Evolutionary conservation across 2,797 vertebrate species (phyloP), one percentile per base, ranked within the genome.

Genomic region (Centropyge bicolor): DNA sequence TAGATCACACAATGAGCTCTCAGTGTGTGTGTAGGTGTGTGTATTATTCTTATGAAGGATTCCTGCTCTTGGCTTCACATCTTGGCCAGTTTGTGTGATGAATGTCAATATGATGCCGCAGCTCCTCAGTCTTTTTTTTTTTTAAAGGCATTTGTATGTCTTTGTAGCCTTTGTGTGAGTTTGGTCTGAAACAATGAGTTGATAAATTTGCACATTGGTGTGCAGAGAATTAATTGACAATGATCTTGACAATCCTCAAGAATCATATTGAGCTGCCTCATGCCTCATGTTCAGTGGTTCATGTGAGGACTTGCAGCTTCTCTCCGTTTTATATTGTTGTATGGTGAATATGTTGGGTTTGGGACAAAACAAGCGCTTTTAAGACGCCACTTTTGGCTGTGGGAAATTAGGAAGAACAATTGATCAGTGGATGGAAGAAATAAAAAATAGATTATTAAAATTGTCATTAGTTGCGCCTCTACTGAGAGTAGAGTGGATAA

Each of bases 1-100:
- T 71, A 65, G 60, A 80, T 82, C 72, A 80, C 81, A 82, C 73
- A 78, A 66, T 67, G 63, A 71, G 75, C 78, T 81, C 67, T 78
- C 31, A 13, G 54, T 68, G 41, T 72, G 41, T 72, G 51, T 38
- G 35, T 17, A 36, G 73, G 70, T 63, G 61, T 73, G 46, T 56
- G 48, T 62, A 49, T 73, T 64, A 59, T 68, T 57, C 76, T 77
- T 83, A 56, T 57, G 46, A 77, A 66, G 72, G 67, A 84, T 83
- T 78, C 80, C 79, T 79, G 40, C 64, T 80, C 66, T 70, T 72
- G 78, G 65, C 68, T 83, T 80, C 48, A 71, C 19, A 63, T 74
- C 67, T 85, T 70, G 69, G 61, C 48, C 78, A 55, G 69, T 67
- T 55, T 83, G 75, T 79, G 78, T 80, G 59, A 56, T 70, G 76